Evolutionary conservation across 2,797 vertebrate genomes (phyloP).

Genomic region (Poeciliopsis turneri): DNA sequence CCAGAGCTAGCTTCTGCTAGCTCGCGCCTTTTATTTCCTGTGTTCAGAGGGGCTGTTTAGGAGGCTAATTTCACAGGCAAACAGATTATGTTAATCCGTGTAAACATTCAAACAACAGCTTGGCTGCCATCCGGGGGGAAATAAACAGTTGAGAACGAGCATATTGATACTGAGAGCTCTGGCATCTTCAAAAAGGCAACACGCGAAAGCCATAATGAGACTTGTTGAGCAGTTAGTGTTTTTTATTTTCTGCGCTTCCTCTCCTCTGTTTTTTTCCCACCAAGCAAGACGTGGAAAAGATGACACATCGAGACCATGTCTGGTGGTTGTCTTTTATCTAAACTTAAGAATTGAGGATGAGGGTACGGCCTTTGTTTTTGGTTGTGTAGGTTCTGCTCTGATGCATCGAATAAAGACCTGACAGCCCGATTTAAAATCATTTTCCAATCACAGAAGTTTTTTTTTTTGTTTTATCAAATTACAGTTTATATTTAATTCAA

Average conservation of each 20-base stretch:
- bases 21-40: slow-evolving; percentile 76
- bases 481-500: neutral
- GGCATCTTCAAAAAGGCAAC: slow-evolving; percentile 77
- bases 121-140: slow-evolving; percentile 81
- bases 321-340: slow-evolving; percentile 26
- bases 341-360: slow-evolving; percentile 14
- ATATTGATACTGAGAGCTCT: slow-evolving; percentile 80
- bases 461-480: neutral
- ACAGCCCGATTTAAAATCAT: slow-evolving; percentile 29
- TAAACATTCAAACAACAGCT: slow-evolving; percentile 86
- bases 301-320: slow-evolving; percentile 33
- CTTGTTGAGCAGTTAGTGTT: slow-evolving; percentile 70
- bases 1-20: slow-evolving; percentile 75
- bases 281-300: slow-evolving; percentile 66
- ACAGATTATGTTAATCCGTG: slow-evolving; percentile 88
- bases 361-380: slow-evolving; percentile 23
- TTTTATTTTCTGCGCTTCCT: slow-evolving; percentile 31
- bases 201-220: slow-evolving; percentile 77
- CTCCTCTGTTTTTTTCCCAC: slow-evolving; percentile 44
- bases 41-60: slow-evolving; percentile 81
- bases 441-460: slow-evolving; percentile 17
- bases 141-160: slow-evolving; percentile 81
- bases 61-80: slow-evolving; percentile 87
- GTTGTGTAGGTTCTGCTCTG: slow-evolving; percentile 6
- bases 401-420: slow-evolving; percentile 40